These are phyloP conservation scores for Phasianus colchicus DNA, from an alignment of 2,113 vertebrate species.

Conservation along the genomic window DNA sequence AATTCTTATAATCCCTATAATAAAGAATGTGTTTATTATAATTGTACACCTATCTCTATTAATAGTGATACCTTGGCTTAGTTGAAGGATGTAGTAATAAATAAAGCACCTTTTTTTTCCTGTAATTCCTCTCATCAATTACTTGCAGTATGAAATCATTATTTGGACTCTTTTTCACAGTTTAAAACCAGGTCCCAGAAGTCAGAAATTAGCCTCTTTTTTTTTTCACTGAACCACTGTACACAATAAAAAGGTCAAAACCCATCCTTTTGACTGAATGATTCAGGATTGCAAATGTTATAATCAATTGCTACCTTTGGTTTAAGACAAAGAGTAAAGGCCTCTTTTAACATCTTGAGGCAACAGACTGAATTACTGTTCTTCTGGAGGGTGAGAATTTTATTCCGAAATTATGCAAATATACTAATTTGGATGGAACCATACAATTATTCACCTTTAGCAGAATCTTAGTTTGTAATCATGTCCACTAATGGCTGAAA, in stretches of 20 bases:
- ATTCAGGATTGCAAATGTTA: background rate
- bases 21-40: background rate
- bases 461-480: background rate
- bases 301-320: background rate
- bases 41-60: background rate
- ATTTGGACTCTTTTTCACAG: background rate
- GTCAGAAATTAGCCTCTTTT: background rate
- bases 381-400: background rate
- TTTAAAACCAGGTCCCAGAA: background rate
- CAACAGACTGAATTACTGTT: background rate
- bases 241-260: background rate
- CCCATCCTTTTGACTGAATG: background rate
- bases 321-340: background rate
- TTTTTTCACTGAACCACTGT: background rate
- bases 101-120: background rate
- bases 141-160: background rate
- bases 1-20: background rate
- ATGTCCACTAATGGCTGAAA: background rate
- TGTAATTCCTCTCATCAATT: background rate
- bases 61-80: background rate
- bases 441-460: background rate
- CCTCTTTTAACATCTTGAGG: background rate
- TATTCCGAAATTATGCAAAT: background rate
- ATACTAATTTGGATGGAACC: background rate
- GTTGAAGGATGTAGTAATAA: background rate